Evolutionary conservation across 1,140 invertebrate genomes (phyloP), one percentile per base, ranked within the genome.

Genomic region (Mycetomoellerius zeteki): DNA sequence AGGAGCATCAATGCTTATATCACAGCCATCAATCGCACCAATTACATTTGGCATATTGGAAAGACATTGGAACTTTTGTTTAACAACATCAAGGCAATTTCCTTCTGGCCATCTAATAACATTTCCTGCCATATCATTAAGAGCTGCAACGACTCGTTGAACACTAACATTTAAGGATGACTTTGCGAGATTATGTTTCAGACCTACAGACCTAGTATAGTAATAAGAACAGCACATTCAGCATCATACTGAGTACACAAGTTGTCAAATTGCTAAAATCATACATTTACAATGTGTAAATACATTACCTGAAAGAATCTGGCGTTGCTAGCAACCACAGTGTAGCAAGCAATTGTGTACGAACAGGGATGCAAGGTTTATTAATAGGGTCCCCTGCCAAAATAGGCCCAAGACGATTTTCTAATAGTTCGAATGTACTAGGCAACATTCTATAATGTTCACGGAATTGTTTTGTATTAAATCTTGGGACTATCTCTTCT

Each of bases 311-410:
- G 21, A 58, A 58, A 58, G 56, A 58, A 58, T 58, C 56, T 58
- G 56, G 56, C 12, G 56, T 58, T 58, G 56, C 21, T 58, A 58
- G 1, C 56, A 58, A n/a, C 56, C 56, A 58, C 8, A 58, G 3
- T 24, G 21, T 24, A 58, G 56, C 56, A 24, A 58, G 56, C 10
- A 58, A 58, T 58, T 58, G 56, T 3, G 21, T 24, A 58, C 56
- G 21, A 58, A 58, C 56, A 58, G 56, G 56, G 10, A 58, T 58
- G 56, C 56, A 58, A 24, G 56, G 56, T 58, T 58, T 58, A 58
- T 58, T 58, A 14, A 8, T 2, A 58, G 8, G 4, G 8, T 58
- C 7, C 0, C 56, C 56, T 12, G 56, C 21, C 21, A 58, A 58
- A 58, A 58, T 58, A 58, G 8, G 56, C 0, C 10, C 21, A 58